These are phyloP conservation scores for Lacerta agilis DNA, from an alignment of 2,797 vertebrate species.

Conservation along the genomic window DNA sequence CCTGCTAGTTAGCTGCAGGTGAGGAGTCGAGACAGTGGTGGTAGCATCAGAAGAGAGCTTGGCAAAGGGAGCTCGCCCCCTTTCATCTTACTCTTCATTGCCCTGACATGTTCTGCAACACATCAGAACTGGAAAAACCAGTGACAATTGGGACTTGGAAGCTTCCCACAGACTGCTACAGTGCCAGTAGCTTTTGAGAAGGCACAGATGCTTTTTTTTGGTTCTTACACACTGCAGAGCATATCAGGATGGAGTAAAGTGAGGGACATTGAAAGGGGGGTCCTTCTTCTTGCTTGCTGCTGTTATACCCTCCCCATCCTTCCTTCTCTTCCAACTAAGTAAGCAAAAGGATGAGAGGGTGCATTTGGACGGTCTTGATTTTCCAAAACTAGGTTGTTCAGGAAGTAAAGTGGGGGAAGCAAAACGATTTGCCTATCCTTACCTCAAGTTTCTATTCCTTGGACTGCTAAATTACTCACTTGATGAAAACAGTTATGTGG, in stretches of 20 bases:
- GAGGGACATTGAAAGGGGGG: not conserved
- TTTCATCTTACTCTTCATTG: not conserved
- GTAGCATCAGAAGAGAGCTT: not conserved
- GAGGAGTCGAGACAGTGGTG: not conserved
- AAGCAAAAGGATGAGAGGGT: not conserved
- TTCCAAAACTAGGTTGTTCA: not conserved
- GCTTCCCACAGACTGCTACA: not conserved
- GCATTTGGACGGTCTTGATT: not conserved
- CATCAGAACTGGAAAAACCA: not conserved
- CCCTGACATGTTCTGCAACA: not conserved
- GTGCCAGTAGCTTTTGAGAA: not conserved
- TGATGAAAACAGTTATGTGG: not conserved
- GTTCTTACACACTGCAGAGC: not conserved
- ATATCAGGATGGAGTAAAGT: no score
- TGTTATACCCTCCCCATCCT: no score
- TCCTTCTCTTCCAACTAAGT: not conserved
- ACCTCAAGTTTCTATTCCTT: not conserved
- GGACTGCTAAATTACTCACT: not conserved
- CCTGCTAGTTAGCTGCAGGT: not conserved
- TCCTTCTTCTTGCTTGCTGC: not conserved
- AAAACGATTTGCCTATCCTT: not conserved
- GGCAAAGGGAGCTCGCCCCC: no score
- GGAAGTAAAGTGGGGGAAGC: not conserved
- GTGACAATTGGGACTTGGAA: not conserved
- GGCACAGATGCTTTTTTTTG: not conserved